phyloP scores from a whole-genome alignment of 2,797 vertebrate genomes.

The Rhynchotus rufescens region DNA sequence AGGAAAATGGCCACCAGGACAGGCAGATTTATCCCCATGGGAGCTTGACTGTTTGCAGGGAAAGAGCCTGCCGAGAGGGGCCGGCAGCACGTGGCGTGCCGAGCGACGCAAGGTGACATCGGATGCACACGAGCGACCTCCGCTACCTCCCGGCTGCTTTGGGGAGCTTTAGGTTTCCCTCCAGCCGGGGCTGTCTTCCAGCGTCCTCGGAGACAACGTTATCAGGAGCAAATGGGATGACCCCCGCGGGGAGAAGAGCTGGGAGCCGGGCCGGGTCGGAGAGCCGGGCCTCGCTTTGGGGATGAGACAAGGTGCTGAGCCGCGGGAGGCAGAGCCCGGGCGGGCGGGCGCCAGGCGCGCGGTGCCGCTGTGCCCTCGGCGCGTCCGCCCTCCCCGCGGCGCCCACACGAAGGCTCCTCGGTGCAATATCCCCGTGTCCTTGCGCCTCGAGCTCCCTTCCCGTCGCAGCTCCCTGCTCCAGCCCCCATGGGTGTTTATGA shows the following conservation, averaged over 20 bases:
- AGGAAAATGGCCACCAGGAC: background rate
- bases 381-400: background rate
- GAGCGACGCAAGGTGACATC: background rate
- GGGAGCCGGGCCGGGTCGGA: background rate
- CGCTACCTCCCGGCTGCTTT: background rate
- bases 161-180: background rate
- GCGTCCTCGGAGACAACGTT: background rate
- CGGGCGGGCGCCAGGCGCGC: rapidly evolving
- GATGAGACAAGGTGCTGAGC: slow-evolving; percentile 41
- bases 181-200: slow-evolving; percentile 29
- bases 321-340: background rate
- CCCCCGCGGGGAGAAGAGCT: background rate
- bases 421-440: background rate
- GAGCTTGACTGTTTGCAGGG: background rate
- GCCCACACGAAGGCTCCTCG: background rate
- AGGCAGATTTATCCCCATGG: background rate
- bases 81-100: background rate
- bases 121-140: background rate
- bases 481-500: background rate
- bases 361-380: background rate
- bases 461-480: background rate
- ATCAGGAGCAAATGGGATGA: background rate
- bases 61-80: background rate
- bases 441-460: background rate
- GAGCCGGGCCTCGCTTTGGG: background rate